Conservation (phyloP, 2,888 invertebrate species). For the Cepaea hortensis region DNA sequence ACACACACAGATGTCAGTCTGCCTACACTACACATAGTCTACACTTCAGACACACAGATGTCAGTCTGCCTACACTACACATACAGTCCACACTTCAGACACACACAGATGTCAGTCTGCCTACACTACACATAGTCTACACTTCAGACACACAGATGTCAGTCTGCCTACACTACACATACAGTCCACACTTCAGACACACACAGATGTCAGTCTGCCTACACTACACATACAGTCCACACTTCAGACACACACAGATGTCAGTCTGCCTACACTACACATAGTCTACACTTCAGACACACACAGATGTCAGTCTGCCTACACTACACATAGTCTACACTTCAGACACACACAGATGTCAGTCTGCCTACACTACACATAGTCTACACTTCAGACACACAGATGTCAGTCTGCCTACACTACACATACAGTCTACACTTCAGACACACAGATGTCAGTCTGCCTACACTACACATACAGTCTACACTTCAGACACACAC, state of each 20-base stretch:
- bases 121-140: neutral
- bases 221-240: neutral
- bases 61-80: neutral
- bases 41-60: neutral
- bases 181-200: neutral
- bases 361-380: neutral
- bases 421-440: neutral
- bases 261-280: neutral
- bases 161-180: neutral
- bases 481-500: neutral
- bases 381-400: neutral
- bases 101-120: too few relatives aligned
- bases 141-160: neutral
- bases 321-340: neutral
- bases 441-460: neutral
- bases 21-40: neutral
- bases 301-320: neutral
- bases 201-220: neutral
- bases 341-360: neutral
- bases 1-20: neutral
- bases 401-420: neutral
- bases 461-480: neutral
- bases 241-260: neutral
- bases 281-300: neutral
- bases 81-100: too few relatives aligned